Evolutionary conservation across 2,113 vertebrate genomes (phyloP).

Genomic region (Pantherophis guttatus): DNA sequence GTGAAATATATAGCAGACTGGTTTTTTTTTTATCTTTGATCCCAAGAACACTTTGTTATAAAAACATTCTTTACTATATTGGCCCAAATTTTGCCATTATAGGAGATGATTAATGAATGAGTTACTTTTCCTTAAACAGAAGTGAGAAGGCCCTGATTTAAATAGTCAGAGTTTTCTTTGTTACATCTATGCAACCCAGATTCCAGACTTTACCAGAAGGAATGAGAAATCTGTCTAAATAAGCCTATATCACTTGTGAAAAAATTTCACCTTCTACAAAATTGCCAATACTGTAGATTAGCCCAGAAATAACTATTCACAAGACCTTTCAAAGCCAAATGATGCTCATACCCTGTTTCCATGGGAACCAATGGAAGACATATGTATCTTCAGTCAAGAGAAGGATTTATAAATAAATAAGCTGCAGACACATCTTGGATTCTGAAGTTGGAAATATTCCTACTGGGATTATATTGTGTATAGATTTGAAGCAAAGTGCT

Average conservation of each 20-base stretch:
- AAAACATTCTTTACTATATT: background rate
- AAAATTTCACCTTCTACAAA: background rate
- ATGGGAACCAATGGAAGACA: conserved; percentile 14
- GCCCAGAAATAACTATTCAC: background rate
- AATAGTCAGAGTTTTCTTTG: background rate
- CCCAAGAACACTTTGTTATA: background rate
- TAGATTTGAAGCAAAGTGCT: background rate
- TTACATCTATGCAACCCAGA: background rate
- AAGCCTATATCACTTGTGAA: background rate
- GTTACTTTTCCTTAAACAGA: background rate
- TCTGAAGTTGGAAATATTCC: background rate
- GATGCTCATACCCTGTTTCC: background rate
- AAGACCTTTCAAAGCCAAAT: background rate
- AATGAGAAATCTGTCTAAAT: background rate
- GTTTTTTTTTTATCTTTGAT: background rate
- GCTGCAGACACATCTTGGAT: background rate
- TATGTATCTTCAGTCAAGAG: background rate
- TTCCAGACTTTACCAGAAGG: background rate
- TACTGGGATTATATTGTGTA: background rate
- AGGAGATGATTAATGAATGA: background rate
- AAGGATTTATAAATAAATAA: conserved; percentile 13
- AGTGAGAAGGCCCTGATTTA: background rate
- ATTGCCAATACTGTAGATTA: background rate
- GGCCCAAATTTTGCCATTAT: background rate
- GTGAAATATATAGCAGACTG: background rate